phyloP scores from a whole-genome alignment of 1,140 invertebrate species.

The Portunus trituberculatus region DNA sequence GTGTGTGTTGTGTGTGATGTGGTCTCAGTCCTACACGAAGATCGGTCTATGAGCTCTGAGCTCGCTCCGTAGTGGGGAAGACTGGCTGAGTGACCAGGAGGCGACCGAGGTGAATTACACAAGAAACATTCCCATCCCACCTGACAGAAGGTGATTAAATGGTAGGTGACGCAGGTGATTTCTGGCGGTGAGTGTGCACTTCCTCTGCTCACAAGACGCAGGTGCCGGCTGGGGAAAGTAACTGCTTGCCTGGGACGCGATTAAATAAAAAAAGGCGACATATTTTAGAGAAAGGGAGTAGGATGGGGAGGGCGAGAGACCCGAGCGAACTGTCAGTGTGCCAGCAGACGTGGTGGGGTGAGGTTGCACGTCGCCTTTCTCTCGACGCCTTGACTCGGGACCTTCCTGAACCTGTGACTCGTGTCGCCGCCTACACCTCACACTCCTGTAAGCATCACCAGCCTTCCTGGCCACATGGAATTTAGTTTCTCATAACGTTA shows the following conservation, averaged over 20 bases:
- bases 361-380: conserved; percentile 28
- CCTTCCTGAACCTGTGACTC: too few relatives aligned
- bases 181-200: neutral
- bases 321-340: conserved; percentile 11
- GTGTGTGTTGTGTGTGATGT: too few relatives aligned
- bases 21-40: too few relatives aligned
- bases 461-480: too few relatives aligned
- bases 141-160: conserved; percentile 21
- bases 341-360: conserved; percentile 14
- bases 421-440: neutral
- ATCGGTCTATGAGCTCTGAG: too few relatives aligned
- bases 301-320: neutral
- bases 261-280: conserved; percentile 34
- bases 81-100: too few relatives aligned
- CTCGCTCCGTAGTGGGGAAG: too few relatives aligned
- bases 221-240: neutral
- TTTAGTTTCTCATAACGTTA: too few relatives aligned
- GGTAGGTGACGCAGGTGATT: neutral
- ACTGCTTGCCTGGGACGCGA: neutral
- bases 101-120: too few relatives aligned
- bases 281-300: conserved; percentile 37
- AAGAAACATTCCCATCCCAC: neutral
- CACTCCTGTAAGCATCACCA: neutral
- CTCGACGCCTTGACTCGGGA: neutral
- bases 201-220: neutral